Base-by-base conservation (phyloP, 2,888 invertebrate genomes). In the Sceliomorpha sp. region DNA sequence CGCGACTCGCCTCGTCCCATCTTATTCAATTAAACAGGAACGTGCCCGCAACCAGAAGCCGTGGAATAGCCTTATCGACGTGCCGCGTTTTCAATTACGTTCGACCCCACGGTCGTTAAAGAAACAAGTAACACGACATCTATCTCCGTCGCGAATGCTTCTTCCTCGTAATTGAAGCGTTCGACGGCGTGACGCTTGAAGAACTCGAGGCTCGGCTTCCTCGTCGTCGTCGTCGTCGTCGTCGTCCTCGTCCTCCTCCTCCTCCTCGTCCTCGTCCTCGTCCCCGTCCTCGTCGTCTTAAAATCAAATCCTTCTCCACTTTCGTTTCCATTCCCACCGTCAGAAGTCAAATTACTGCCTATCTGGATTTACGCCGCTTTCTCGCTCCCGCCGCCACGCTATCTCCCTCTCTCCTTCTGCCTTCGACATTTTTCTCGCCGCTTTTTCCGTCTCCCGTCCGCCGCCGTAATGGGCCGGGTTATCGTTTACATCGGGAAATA, bases 1-100 rank as follows among this genome's bases (percentile, higher is more conserved):
- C 73, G 71, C 70, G 55, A 64, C 70, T 55, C 68, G 69, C 37
- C 69, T 76, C 75, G 73, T 75, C 68, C 71, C 73, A 72, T 76
- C 79, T 80, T 77, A 78, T 77, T 80, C 79, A 80, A 80, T 80
- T 80, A 80, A 80, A 76, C 72, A 69, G 70, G 75, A 79, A 79
- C 78, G 77, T 77, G 77, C 70, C 74, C 70, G 72, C 69, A 73
- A 66, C 67, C 66, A 42, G 60, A 73, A 64, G 75, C 74, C 73
- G 47, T 37, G 59, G 67, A 64, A 59, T 60, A 60, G 67, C 69
- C 72, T 59, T 59, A 70, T 64, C 74, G 63, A 64, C 66, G 63
- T 62, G 55, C 72, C 66, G 68, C 72, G 73, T 75, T 73, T 72
- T 76, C 75, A 71, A 76, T 75, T 73, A 73, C 68, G 59, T 62